These are phyloP conservation scores for Amblyopsis hoosieri DNA, from an alignment of 2,797 vertebrate species.

Conservation along the genomic window DNA sequence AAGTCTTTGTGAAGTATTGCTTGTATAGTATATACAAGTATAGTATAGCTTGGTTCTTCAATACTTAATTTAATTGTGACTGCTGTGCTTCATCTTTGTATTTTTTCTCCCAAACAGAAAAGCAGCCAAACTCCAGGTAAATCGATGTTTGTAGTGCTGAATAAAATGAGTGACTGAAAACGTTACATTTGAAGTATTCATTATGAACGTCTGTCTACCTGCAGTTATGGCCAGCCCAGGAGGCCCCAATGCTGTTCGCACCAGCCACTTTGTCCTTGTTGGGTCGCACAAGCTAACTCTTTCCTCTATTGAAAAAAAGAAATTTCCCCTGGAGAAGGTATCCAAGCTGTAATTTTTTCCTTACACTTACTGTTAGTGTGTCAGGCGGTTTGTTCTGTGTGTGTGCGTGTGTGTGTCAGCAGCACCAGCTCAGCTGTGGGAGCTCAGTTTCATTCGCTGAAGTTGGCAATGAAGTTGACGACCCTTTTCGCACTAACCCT, in stretches of 20 bases:
- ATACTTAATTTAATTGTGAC: not conserved
- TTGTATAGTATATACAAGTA: too few relatives aligned
- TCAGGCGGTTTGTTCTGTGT: not conserved
- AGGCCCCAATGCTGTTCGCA: conserved; percentile 89
- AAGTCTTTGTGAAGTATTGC: conserved; percentile 63
- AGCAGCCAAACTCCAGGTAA: conserved; percentile 89
- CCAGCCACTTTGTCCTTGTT: conserved; percentile 88
- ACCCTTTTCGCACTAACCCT: conserved; percentile 2
- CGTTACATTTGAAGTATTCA: not conserved
- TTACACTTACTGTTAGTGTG: not conserved
- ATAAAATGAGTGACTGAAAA: not conserved
- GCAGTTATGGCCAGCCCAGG: conserved; percentile 90
- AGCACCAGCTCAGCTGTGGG: not conserved
- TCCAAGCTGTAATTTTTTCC: not conserved
- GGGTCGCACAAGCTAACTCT: conserved; percentile 88
- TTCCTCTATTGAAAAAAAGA: conserved; percentile 84
- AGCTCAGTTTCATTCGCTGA: not conserved
- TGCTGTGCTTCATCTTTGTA: not conserved
- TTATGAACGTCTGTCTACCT: conserved; percentile 28
- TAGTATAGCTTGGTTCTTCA: too few relatives aligned
- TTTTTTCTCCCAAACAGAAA: conserved; percentile 78
- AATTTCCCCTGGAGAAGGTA: conserved; percentile 93
- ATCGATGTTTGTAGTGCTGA: conserved; percentile 21
- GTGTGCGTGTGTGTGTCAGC: not conserved
- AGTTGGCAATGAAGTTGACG: not conserved